Base-by-base conservation (phyloP, 2,888 invertebrate species). In the Orgyia antiqua region DNA sequence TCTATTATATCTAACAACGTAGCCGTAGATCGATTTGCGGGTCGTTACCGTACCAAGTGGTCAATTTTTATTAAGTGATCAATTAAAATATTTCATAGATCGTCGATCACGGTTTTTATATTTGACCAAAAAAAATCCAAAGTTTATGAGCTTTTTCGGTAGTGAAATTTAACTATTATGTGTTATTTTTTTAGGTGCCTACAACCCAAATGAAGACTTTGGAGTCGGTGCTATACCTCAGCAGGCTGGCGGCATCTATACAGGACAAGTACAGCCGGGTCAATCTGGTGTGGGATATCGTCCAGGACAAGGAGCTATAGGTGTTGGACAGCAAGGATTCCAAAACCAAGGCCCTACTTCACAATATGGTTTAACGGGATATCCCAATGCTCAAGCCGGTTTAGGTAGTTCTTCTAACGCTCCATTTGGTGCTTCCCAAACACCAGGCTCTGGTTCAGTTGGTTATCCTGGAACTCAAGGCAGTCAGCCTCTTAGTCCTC, bases 181-280 rank as follows among this genome's bases (percentile, higher is more conserved):
- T n/a, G n/a, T n/a, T n/a, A n/a, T 7, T 28, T 32, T 68, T 69
- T 2, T 53, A 86, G 86, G 86, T 37, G 82, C 86, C 10, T 86
- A 86, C 59, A 64, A 72, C 24, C 80, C 83, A 0, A 68, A 75
- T 13, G 80, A 82, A 58, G 68, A 79, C 30, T 46, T 57, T 1
- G 58, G 33, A 2, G 29, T 10, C 10, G 11, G 45, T 2, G 13
- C 13, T 10, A 20, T 15, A 5, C 34, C 55, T 10, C 64, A 61
- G 27, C 53, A 61, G 33, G 65, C 66, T 50, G 58, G 42, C 29
- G 42, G 32, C 10, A 34, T 31, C 17, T 38, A 45, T n/a, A 33
- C 46, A 33, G 33, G 31, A 3, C 47, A 51, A 36, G 45, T 41
- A 28, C 44, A 42, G 17, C 4, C 24, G 6, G 39, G 41, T 24